These are phyloP conservation scores for Callocephalon fimbriatum DNA, from an alignment of 2,113 vertebrate species.

Conservation along the genomic window DNA sequence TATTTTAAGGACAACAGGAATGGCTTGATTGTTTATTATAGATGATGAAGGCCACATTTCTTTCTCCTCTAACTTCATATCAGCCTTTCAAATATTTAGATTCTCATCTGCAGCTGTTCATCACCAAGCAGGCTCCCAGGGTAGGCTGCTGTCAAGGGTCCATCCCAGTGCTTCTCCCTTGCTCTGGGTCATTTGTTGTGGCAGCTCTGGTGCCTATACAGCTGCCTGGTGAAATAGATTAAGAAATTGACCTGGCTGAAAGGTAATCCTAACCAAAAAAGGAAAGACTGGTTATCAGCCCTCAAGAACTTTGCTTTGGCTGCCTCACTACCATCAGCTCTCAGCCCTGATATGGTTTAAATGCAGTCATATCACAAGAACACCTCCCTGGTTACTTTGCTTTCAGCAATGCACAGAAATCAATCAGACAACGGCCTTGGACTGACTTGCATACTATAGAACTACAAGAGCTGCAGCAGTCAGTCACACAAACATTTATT, in stretches of 20 bases:
- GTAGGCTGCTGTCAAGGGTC: background rate
- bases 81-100: background rate
- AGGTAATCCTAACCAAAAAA: rapidly evolving
- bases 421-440: background rate
- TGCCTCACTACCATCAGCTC: background rate
- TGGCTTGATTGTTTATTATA: background rate
- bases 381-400: background rate
- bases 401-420: background rate
- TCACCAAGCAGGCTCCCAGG: background rate
- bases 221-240: background rate
- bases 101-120: background rate
- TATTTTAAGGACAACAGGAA: background rate
- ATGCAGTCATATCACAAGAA: background rate
- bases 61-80: background rate
- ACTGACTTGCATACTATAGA: rapidly evolving
- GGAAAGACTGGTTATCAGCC: background rate
- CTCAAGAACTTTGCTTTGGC: background rate
- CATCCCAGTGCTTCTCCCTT: background rate
- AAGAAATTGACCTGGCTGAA: background rate
- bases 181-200: background rate
- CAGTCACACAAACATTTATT: background rate
- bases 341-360: background rate
- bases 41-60: background rate
- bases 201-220: background rate
- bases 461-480: background rate